Evolutionary conservation across 2,113 vertebrate genomes (phyloP).

Genomic region (Hepsetus odoe): DNA sequence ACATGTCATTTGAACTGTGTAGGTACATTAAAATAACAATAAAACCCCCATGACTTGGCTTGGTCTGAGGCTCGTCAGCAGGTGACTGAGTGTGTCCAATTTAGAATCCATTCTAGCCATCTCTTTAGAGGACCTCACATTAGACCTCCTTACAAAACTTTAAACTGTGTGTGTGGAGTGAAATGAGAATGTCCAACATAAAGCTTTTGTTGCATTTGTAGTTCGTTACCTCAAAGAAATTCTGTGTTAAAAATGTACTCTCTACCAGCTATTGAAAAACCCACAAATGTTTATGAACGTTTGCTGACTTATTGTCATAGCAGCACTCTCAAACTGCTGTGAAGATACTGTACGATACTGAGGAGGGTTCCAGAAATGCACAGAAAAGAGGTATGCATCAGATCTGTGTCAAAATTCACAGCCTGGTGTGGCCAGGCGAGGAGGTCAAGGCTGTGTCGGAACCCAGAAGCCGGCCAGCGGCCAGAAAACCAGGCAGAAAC

Average conservation of each 20-base stretch:
- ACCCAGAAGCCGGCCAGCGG: not conserved
- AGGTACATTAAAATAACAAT: no score
- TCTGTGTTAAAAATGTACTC: not conserved
- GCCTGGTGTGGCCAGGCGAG: slow-evolving; percentile 56
- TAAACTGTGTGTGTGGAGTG: not conserved
- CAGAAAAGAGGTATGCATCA: slow-evolving; percentile 66
- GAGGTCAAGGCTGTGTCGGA: slow-evolving; percentile 48
- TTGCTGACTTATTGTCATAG: slow-evolving; percentile 14
- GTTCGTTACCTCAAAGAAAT: not conserved
- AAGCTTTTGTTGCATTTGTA: not conserved
- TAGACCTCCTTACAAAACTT: no score
- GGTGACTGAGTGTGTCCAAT: no score
- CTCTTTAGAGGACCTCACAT: no score
- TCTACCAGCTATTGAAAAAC: not conserved
- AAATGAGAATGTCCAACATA: not conserved
- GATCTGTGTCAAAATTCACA: slow-evolving; percentile 74
- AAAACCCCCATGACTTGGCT: no score
- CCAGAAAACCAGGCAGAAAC: not conserved
- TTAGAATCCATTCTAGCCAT: no score
- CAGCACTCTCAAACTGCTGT: not conserved
- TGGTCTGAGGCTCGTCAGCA: no score
- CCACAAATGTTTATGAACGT: slow-evolving; percentile 6
- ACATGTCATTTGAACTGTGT: no score
- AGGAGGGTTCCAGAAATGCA: slow-evolving; percentile 4
- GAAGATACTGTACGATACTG: not conserved